These are phyloP conservation scores for Alaudala cheleensis DNA, from an alignment of 2,113 vertebrate genomes.

Conservation along the genomic window DNA sequence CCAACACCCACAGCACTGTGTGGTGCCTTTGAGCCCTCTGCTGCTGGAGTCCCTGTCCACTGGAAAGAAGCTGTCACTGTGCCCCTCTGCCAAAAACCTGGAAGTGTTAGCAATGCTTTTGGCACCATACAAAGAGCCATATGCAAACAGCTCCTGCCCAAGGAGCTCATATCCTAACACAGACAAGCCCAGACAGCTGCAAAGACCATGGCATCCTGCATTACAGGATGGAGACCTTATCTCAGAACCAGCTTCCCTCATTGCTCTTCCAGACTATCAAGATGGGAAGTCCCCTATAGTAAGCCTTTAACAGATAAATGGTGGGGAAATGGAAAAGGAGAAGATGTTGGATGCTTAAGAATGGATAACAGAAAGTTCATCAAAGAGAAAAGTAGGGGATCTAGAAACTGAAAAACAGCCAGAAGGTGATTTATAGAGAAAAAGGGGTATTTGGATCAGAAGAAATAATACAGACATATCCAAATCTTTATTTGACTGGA, in stretches of 20 bases:
- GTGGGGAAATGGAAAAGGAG: not conserved
- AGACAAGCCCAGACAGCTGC: not conserved
- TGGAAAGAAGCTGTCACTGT: not conserved
- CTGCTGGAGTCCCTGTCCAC: not conserved
- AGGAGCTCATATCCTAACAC: not conserved
- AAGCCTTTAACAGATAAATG: not conserved
- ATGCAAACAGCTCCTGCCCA: not conserved
- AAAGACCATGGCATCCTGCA: accelerated
- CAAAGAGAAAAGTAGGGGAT: not conserved
- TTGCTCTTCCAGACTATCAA: not conserved
- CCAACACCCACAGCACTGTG: accelerated
- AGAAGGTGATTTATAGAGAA: not conserved
- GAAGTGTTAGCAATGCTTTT: not conserved
- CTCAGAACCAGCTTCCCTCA: not conserved
- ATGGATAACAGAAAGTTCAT: not conserved
- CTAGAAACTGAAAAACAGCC: not conserved
- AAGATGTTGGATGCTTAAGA: not conserved
- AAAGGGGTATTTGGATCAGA: not conserved
- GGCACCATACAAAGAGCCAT: not conserved
- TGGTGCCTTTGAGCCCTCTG: not conserved
- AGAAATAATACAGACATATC: not conserved
- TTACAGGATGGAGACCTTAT: not conserved
- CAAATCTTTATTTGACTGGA: not conserved
- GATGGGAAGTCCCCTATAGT: not conserved
- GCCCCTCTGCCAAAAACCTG: not conserved